phyloP scores from a whole-genome alignment of 2,113 vertebrate species.

The Bujurquina vittata region DNA sequence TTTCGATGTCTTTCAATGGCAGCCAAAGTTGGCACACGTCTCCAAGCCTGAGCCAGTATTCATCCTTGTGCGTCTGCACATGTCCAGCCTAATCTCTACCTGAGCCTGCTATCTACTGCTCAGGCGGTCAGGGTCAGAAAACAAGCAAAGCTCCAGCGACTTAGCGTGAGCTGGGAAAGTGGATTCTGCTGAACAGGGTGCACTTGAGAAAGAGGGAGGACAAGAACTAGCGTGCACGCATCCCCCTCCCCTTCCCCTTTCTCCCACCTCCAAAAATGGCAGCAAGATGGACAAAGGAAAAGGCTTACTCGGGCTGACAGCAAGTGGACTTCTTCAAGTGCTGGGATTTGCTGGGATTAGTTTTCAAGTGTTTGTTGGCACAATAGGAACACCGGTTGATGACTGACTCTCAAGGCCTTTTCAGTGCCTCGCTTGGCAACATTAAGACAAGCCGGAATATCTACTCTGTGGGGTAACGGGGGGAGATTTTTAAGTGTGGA shows the following conservation, averaged over 20 bases:
- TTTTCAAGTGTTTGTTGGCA: background rate
- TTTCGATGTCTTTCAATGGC: background rate
- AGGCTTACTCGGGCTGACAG: background rate
- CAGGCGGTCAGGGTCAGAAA: conserved; percentile 67
- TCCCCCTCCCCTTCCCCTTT: background rate
- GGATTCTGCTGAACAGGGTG: conserved; percentile 65
- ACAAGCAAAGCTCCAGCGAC: conserved; percentile 69
- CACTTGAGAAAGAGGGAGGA: conserved; percentile 30
- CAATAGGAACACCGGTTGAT: background rate
- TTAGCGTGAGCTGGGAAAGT: conserved; percentile 73
- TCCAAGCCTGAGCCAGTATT: background rate
- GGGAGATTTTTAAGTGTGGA: conserved; percentile 27
- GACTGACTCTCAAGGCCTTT: background rate
- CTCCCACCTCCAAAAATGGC: background rate
- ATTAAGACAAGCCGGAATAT: conserved; percentile 14
- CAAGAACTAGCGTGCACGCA: background rate
- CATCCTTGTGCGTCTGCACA: background rate
- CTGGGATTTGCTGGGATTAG: background rate
- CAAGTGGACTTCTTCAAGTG: background rate
- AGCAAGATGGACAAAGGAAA: background rate
- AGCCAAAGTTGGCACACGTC: background rate
- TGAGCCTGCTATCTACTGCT: conserved; percentile 53
- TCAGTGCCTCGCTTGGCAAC: background rate
- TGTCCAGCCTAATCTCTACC: conserved; percentile 62
- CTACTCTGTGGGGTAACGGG: conserved; percentile 4